phyloP scores from a whole-genome alignment of 2,797 vertebrate species.

The Linurgus olivaceus region DNA sequence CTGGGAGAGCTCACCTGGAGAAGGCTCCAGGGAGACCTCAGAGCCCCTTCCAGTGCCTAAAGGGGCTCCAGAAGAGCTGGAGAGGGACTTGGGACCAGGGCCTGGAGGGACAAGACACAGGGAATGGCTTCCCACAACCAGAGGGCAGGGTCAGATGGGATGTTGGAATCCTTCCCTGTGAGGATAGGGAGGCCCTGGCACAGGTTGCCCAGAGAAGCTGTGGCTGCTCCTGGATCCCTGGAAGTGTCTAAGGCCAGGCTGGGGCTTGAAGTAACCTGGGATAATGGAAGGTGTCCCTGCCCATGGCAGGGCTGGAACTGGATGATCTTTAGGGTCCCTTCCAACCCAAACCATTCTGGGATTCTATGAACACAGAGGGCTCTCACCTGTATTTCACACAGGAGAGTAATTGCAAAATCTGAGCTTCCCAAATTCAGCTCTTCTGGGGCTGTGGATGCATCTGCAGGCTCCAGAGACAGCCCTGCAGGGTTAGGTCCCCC shows the following conservation, averaged over 20 bases:
- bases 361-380: neutral
- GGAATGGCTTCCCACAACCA: neutral
- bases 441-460: neutral
- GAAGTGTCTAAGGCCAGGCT: fast-evolving
- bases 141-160: fast-evolving
- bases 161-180: neutral
- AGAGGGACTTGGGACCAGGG: neutral
- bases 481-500: fast-evolving
- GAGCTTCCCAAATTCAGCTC: neutral
- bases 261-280: fast-evolving
- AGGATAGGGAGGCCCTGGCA: fast-evolving
- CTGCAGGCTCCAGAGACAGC: neutral
- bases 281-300: fast-evolving
- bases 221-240: neutral
- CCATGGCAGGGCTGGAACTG: fast-evolving
- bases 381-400: neutral
- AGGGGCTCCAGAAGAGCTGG: neutral
- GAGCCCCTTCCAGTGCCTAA: neutral
- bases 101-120: neutral
- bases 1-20: neutral
- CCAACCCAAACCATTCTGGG: neutral
- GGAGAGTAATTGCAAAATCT: too few species aligned
- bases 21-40: fast-evolving
- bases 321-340: neutral
- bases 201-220: neutral